phyloP scores from a whole-genome alignment of 2,797 vertebrate species.

The Aselliscus stoliczkanus region DNA sequence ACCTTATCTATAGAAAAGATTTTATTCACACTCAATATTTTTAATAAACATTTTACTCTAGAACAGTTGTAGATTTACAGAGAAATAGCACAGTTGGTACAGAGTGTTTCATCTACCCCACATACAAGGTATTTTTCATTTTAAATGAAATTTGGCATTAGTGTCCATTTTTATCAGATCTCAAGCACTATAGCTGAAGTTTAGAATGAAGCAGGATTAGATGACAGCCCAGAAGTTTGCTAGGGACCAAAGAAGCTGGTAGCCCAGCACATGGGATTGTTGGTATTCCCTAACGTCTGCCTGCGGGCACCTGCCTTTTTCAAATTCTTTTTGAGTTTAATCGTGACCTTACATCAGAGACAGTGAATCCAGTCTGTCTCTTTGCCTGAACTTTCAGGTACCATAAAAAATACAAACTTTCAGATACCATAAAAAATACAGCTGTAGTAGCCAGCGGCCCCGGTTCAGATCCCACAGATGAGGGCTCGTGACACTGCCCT shows the following conservation, averaged over 20 bases:
- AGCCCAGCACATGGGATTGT: not conserved
- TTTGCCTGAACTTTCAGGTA: not conserved
- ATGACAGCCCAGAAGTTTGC: not conserved
- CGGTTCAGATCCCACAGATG: too few relatives aligned
- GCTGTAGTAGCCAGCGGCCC: too few relatives aligned
- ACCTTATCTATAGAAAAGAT: not conserved
- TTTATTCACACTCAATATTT: not conserved
- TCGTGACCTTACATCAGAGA: not conserved
- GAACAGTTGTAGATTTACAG: not conserved
- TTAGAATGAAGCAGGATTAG: not conserved
- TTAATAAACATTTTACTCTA: conserved; percentile 17
- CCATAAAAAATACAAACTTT: not conserved
- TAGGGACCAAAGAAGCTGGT: not conserved
- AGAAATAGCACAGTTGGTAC: not conserved
- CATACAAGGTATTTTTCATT: not conserved
- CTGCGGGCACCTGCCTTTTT: not conserved
- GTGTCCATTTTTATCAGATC: not conserved
- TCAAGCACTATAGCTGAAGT: not conserved
- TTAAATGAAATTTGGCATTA: not conserved
- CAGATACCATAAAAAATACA: too few relatives aligned
- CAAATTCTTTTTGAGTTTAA: not conserved
- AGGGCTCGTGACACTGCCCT: too few relatives aligned
- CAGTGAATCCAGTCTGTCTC: not conserved
- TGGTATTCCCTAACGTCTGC: not conserved
- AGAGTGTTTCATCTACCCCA: not conserved